Evolutionary conservation across 2,797 vertebrate genomes (phyloP).

Genomic region (Steatocranus sp.): DNA sequence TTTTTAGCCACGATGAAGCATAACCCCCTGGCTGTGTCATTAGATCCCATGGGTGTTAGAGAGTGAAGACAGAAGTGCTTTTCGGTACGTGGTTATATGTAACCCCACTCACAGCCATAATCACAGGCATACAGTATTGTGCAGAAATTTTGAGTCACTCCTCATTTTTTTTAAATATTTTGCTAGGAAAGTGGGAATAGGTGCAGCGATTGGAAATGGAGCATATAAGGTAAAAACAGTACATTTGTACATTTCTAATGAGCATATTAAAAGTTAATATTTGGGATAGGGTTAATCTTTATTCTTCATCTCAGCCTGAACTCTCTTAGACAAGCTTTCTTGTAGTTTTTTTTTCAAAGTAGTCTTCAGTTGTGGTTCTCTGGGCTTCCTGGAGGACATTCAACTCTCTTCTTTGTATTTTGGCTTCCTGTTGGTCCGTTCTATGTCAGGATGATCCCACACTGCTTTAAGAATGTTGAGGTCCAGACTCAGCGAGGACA

Average conservation of each 20-base stretch:
- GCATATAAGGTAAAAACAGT: not conserved
- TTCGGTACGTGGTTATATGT: constrained; percentile 47
- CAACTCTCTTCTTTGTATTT: not conserved
- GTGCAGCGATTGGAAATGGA: not conserved
- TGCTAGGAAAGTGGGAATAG: not conserved
- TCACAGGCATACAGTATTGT: not conserved
- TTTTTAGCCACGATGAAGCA: constrained; percentile 45
- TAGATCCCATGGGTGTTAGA: constrained; percentile 49
- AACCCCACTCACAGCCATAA: constrained; percentile 32
- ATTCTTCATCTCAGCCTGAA: not conserved
- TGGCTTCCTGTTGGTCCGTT: not conserved
- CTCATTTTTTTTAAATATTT: not conserved
- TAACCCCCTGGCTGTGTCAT: constrained; percentile 57
- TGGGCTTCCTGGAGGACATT: not conserved
- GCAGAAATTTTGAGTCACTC: not conserved
- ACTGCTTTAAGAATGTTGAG: not conserved
- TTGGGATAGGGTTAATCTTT: not conserved
- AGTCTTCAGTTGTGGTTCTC: not conserved
- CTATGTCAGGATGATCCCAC: not conserved
- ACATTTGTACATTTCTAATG: not conserved
- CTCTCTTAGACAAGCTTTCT: not conserved
- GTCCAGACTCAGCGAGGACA: not conserved
- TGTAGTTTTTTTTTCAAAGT: not conserved
- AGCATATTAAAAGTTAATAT: not conserved
- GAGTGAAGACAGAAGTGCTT: constrained; percentile 21